Base-by-base conservation (phyloP, 2,888 invertebrate genomes). In the Papilio demoleus region DNA sequence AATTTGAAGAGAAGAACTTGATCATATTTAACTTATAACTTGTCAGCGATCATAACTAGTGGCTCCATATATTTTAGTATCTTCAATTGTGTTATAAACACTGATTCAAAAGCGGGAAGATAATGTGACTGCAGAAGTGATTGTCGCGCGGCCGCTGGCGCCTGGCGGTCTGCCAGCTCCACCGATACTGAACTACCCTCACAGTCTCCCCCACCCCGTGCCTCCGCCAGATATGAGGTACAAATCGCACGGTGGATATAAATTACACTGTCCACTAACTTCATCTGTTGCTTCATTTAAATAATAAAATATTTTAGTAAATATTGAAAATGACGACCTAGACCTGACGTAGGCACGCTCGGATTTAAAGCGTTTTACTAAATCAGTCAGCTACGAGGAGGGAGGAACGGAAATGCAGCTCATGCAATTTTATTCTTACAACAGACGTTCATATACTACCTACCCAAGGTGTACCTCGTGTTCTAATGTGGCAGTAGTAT, bases 401-500 rank as follows among this genome's bases (percentile, higher is more conserved):
- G n/a, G n/a, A n/a, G n/a, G n/a, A n/a, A n/a, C n/a, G n/a, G n/a
- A n/a, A n/a, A n/a, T n/a, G n/a, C n/a, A n/a, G n/a, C n/a, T n/a
- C n/a, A n/a, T n/a, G n/a, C n/a, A n/a, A n/a, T n/a, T n/a, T n/a
- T n/a, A n/a, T n/a, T n/a, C n/a, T n/a, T n/a, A n/a, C n/a, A n/a
- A n/a, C n/a, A n/a, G n/a, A n/a, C n/a, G n/a, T n/a, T n/a, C n/a
- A n/a, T n/a, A n/a, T n/a, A n/a, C n/a, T n/a, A n/a, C n/a, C n/a
- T n/a, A n/a, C n/a, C n/a, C n/a, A n/a, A n/a, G n/a, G n/a, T n/a
- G n/a, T 22, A 47, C 14, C 4, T 14, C 47, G 22, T 19, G 19
- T 34, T 42, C 19, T 34, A 63, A 63, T 63, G n/a, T 63, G 36
- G 3, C 50, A 50, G n/a, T 12, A 14, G 11, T 22, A 36, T n/a